Conservation (phyloP, 1,140 invertebrate species). For the Drosophila hydei region DNA sequence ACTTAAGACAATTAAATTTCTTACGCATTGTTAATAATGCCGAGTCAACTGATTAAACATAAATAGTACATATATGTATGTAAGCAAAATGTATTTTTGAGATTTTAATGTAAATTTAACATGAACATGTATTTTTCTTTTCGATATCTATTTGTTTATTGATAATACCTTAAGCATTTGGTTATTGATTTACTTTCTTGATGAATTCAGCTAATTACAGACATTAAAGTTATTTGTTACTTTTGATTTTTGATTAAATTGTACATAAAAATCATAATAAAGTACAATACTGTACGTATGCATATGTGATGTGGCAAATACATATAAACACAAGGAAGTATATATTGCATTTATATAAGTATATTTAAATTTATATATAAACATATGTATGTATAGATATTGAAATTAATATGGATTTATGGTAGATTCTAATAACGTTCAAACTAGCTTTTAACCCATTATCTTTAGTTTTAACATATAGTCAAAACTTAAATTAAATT, state of each 20-base stretch:
- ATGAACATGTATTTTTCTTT: slow-evolving; percentile 71
- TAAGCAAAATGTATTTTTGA: slow-evolving; percentile 58
- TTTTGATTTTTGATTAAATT: slow-evolving; percentile 66
- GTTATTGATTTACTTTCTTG: slow-evolving; percentile 57
- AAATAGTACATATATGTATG: slow-evolving; percentile 64
- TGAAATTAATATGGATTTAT: slow-evolving; percentile 63
- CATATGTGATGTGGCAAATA: slow-evolving; percentile 51
- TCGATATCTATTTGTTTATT: slow-evolving; percentile 69
- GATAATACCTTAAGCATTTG: slow-evolving; percentile 56
- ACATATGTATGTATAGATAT: slow-evolving; percentile 58
- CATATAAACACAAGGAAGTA: slow-evolving; percentile 52
- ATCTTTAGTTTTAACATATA: slow-evolving; percentile 23
- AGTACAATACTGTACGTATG: slow-evolving; percentile 59
- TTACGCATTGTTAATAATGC: slow-evolving; percentile 46
- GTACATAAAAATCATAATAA: slow-evolving; percentile 69
- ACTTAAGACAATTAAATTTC: slow-evolving; percentile 65
- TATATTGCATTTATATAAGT: slow-evolving; percentile 49
- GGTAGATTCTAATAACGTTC: slow-evolving; percentile 27
- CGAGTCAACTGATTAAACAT: slow-evolving; percentile 61
- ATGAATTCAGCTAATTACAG: slow-evolving; percentile 71
- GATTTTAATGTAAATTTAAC: slow-evolving; percentile 60
- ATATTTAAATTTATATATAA: slow-evolving; percentile 62
- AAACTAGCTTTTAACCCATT: slow-evolving; percentile 24
- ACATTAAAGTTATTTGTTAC: slow-evolving; percentile 62
- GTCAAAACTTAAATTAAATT: slow-evolving; percentile 30